Conservation (phyloP, 2,797 vertebrate species). For the Manis crassicaudata region DNA sequence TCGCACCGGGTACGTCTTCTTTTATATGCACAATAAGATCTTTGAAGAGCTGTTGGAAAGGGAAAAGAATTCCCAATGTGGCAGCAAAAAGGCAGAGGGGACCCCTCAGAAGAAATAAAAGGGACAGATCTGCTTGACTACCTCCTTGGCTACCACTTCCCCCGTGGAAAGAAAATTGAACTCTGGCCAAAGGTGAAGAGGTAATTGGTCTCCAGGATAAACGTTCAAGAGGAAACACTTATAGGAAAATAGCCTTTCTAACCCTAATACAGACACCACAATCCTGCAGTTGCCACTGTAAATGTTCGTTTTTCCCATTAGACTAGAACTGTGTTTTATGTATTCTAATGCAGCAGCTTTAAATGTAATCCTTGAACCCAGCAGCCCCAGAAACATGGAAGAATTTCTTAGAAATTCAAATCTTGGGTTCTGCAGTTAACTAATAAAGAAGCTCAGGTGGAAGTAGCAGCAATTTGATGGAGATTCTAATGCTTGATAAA, state of each 20-base stretch:
- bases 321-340: background rate
- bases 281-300: background rate
- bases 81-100: background rate
- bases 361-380: background rate
- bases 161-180: constrained; percentile 7
- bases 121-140: background rate
- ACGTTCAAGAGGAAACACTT: background rate
- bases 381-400: background rate
- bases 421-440: background rate
- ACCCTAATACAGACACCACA: background rate
- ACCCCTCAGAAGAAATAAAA: background rate
- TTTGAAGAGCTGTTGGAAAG: constrained; percentile 65
- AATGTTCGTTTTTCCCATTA: background rate
- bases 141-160: background rate
- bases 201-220: background rate
- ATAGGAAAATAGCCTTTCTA: background rate
- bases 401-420: background rate
- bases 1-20: constrained; percentile 63
- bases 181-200: background rate
- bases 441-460: background rate
- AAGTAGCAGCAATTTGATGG: background rate
- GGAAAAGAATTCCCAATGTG: background rate
- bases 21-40: constrained; percentile 73
- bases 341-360: constrained; percentile 10
- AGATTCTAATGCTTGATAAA: background rate